Evolutionary conservation across 2,888 invertebrate genomes (phyloP), one percentile per base, ranked within the genome.

Genomic region (Nycteola revayana): DNA sequence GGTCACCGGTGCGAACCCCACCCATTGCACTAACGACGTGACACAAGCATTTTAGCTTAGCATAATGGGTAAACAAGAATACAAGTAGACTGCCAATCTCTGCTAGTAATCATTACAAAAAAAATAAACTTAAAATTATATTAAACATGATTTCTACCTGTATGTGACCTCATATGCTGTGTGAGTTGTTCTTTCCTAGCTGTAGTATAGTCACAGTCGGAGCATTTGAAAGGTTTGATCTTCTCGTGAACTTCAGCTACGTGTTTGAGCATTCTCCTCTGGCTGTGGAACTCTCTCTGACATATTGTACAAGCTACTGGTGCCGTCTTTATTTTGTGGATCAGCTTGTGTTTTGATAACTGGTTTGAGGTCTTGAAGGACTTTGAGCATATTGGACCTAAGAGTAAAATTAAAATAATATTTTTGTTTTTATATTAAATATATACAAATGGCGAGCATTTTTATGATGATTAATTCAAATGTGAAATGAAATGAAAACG

Each of bases 361-460:
- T 96, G 96, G 67, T 93, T 94, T 4, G 90, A 88, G 57, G 94
- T 96, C 73, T 96, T 96, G 74, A 96, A 96, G 0, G 89, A 90
- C 71, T 95, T 95, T 10, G 91, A 91, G 69, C 96, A 96, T 33
- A 90, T 77, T 40, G 91, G 87, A 75, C 87, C 87, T 87, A 60
- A 42, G 47, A 28, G 25, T 14, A 25, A 10, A 37, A 17, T 21
- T 26, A 20, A 28, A 14, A 11, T 21, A n/a, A n/a, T n/a, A n/a
- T n/a, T n/a, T n/a, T n/a, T n/a, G n/a, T n/a, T n/a, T n/a, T n/a
- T n/a, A n/a, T n/a, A n/a, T n/a, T n/a, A n/a, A n/a, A n/a, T n/a
- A n/a, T n/a, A n/a, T n/a, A n/a, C n/a, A n/a, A n/a, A n/a, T n/a
- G n/a, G n/a, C n/a, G n/a, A n/a, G n/a, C n/a, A n/a, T n/a, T n/a